Base-by-base conservation (phyloP, 2,888 invertebrate species). In the Tenthredo mesomela region DNA sequence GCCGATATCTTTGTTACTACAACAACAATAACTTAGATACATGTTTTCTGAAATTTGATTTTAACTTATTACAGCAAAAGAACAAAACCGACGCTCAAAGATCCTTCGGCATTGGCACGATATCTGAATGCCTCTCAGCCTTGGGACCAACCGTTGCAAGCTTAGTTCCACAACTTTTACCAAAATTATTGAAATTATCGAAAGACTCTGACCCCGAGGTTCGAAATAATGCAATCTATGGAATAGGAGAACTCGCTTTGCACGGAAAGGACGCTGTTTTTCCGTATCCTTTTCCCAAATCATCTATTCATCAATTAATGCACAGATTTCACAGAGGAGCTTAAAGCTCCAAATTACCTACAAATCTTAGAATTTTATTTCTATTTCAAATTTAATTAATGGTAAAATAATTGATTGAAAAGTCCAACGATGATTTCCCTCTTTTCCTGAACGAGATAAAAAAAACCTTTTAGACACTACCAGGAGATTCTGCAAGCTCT, bases 191-290 rank as follows among this genome's bases (percentile, higher is more conserved):
- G 85, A 94, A 93, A 82, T 95, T 95, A 77, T 93, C 95, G 1
- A 93, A 94, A 83, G 97, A 97, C 92, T 91, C 94, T 0, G 95
- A 95, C 88, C 95, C 95, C 78, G 96, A 96, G 92, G 96, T 97
- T 0, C 94, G 97, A 83, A 97, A 97, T 90, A 97, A 97, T 93
- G 95, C 96, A 0, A 95, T 96, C 75, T 97, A 95, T 92, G 97
- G 96, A 25, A 93, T 97, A 77, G 97, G 97, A 3, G 96, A 97
- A 90, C 94, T 97, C 89, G 95, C 95, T 70, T 92, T 96, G 18
- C 94, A 96, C 92, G 95, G 96, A 80, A 96, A 95, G 91, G 95
- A 96, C 75, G 94, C 94, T 85, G 93, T 96, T 85, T 95, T 94
- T 89, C 93, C 94, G 95, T 96, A 94, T 94, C 94, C 94, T 93